Evolutionary conservation across 2,113 vertebrate genomes (phyloP), one percentile per base, ranked within the genome.

Genomic region (Laticauda colubrina): DNA sequence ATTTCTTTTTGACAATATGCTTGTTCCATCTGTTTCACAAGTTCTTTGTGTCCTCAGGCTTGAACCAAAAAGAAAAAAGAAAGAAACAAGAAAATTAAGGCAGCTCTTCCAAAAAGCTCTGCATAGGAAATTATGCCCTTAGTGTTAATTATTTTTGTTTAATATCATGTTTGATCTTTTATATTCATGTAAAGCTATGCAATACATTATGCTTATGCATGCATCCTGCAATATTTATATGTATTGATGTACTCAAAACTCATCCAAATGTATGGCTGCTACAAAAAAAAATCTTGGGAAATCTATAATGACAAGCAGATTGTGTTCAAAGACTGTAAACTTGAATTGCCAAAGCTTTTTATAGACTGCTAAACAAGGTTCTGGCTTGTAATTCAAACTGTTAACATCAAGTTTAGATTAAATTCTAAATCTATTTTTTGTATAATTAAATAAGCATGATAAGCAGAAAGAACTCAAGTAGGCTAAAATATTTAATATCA

Each of bases 361-460:
- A 93, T 94, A 93, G 94, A 89, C 92, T 91, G 57, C n/a, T 85
- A 93, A 92, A 90, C 20, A 55, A 92, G 48, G 57, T 94, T 91
- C 14, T 85, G 93, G 90, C 53, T 95, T 95, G 51, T 86, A 96
- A 95, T 95, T 96, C 87, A 89, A 95, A 90, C 59, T 89, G 93
- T 92, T 61, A 95, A 89, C 88, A 51, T 91, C 93, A 90, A 90
- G 57, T 8, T 23, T 91, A 90, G 56, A 94, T 95, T 92, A 15
- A 89, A n/a, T 23, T 91, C 56, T 93, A 94, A 94, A 87, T 93
- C 69, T 95, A 61, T 54, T 54, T 93, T 92, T 91, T 48, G 92
- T 94, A 39, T 95, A 94, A 94, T 95, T 92, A 94, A 93, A 92
- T 90, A 81, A 86, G 75, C 81, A 85, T 55, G 55, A 26, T 53